Evolutionary conservation across 2,888 invertebrate genomes (phyloP).

Genomic region (Isotomurus palustris): DNA sequence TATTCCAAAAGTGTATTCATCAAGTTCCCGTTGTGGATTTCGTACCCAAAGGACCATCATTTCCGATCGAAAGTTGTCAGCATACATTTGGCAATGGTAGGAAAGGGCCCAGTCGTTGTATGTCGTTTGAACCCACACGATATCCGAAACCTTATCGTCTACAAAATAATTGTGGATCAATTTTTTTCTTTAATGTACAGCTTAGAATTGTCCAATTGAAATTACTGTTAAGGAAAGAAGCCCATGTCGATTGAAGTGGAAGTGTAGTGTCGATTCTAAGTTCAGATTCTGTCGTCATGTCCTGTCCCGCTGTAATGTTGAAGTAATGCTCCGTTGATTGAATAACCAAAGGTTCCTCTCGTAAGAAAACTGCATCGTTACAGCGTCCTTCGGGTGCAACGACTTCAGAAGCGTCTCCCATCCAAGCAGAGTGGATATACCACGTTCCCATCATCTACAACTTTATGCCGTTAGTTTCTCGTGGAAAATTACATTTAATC

Average conservation of each 20-base stretch:
- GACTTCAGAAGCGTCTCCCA: background rate
- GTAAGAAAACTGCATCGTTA: background rate
- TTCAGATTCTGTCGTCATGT: background rate
- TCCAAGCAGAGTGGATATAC: background rate
- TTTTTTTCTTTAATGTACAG: too few species aligned
- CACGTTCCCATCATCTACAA: background rate
- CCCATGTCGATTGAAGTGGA: background rate
- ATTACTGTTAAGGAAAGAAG: background rate
- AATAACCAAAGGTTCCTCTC: background rate
- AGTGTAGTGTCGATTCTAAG: background rate
- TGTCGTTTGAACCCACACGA: background rate
- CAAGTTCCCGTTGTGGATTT: background rate
- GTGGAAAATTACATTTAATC: too few species aligned
- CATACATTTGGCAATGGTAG: background rate
- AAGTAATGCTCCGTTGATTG: background rate
- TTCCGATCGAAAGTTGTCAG: background rate
- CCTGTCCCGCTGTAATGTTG: background rate
- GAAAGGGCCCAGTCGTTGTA: background rate
- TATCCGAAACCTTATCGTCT: background rate
- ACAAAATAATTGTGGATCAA: too few species aligned
- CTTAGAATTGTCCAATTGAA: too few species aligned
- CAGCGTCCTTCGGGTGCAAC: background rate
- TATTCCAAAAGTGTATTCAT: background rate
- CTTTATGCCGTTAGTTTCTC: too few species aligned
- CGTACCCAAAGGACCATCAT: background rate